Base-by-base conservation (phyloP, 2,888 invertebrate species). In the Timandra comae region DNA sequence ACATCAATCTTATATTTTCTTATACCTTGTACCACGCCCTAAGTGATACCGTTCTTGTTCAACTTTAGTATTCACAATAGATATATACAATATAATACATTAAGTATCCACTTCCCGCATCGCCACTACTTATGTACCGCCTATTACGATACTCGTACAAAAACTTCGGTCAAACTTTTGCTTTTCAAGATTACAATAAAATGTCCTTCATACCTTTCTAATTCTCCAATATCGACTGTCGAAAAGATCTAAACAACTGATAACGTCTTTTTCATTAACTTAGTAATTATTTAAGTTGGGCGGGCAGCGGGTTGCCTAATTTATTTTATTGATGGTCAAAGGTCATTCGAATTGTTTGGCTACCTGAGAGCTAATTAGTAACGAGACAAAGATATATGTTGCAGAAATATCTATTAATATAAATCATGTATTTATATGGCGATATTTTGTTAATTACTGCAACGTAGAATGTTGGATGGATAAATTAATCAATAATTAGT, bases 1-100 rank as follows among this genome's bases (percentile, higher is more conserved):
- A n/a, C n/a, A n/a, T n/a, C n/a, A n/a, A n/a, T n/a, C n/a, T n/a
- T n/a, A n/a, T n/a, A n/a, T n/a, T 19, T 12, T 24, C 37, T 43
- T 35, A 9, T 29, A 9, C 46, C 43, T 69, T 68, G 51, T 29
- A 34, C 65, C 66, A 62, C 34, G 44, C 16, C 52, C 61, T 58
- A 52, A 64, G 55, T 72, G 75, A 74, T 71, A 77, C 72, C 69
- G 75, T 76, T 76, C 66, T 63, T 68, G 68, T 64, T 58, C 60
- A 57, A 62, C 63, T 63, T 59, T 63, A 58, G 68, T 70, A 64
- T 66, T 63, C 63, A 68, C 67, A 69, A 67, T 69, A 68, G 49
- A 40, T 27, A 29, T 29, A 36, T 68, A 60, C 62, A 59, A 64
- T 60, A 64, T 49, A 50, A 52, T 50, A 51, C 50, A 52, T 51